Conservation (phyloP, 2,888 invertebrate species). For the Athalia cordata region DNA sequence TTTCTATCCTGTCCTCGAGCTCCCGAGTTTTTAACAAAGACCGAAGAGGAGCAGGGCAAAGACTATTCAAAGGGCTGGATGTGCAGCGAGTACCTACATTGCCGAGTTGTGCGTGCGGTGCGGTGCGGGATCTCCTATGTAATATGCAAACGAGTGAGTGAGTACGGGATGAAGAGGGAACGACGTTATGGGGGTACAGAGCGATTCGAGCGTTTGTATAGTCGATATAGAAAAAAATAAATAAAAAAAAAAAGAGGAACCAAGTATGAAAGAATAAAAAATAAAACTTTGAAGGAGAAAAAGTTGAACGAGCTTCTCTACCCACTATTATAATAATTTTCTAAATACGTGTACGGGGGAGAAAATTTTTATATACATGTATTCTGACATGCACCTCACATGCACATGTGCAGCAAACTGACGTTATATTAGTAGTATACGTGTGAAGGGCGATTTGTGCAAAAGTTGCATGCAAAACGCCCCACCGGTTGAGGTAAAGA, state of each 20-base stretch:
- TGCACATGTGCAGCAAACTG: too few relatives aligned
- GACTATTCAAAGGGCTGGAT: constrained; percentile 33
- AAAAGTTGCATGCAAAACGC: not conserved
- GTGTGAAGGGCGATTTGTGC: not conserved
- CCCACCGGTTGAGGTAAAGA: not conserved
- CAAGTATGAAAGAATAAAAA: not conserved
- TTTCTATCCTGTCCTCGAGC: too few relatives aligned
- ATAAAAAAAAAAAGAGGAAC: not conserved
- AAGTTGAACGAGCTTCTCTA: not conserved
- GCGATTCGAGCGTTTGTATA: too few relatives aligned
- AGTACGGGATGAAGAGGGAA: too few relatives aligned
- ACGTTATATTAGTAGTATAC: too few relatives aligned
- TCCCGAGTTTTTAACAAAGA: constrained; percentile 14
- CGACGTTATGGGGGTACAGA: too few relatives aligned
- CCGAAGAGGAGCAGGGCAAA: constrained; percentile 23
- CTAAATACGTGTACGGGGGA: not conserved
- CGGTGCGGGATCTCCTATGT: not conserved
- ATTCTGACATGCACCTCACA: too few relatives aligned
- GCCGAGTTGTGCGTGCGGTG: constrained; percentile 1
- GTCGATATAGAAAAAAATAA: too few relatives aligned
- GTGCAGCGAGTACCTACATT: not conserved
- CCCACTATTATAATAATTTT: not conserved
- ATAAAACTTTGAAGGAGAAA: not conserved
- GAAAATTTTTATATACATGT: too few relatives aligned
- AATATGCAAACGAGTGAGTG: too few relatives aligned